Evolutionary conservation across 2,113 vertebrate species (phyloP).

Genomic region (Hemicordylus capensis): DNA sequence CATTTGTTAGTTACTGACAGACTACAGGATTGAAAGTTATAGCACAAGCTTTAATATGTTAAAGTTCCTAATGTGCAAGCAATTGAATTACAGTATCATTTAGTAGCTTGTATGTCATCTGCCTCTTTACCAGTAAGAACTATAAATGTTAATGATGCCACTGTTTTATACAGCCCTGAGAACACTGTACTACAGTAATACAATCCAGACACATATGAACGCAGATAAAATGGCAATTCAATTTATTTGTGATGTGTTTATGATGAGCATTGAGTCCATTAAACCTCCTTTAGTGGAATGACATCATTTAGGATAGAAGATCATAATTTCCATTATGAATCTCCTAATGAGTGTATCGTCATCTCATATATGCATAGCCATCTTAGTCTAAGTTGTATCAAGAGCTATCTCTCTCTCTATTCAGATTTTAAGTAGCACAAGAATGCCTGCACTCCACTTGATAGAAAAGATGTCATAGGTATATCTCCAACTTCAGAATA

Average conservation of each 20-base stretch:
- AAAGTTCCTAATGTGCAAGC: conserved; percentile 60
- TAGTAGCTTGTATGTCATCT: conserved; percentile 31
- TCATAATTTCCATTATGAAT: not conserved
- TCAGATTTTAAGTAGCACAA: conserved; percentile 19
- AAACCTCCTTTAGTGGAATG: not conserved
- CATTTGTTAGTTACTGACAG: conserved; percentile 76
- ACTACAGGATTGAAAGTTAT: conserved; percentile 73
- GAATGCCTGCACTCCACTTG: not conserved
- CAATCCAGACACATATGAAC: conserved; percentile 14
- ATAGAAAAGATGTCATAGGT: not conserved
- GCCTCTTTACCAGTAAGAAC: conserved; percentile 43
- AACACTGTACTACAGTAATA: conserved; percentile 13
- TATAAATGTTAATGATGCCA: conserved; percentile 53
- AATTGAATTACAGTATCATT: conserved; percentile 59
- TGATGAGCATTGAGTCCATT: not conserved
- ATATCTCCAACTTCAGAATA: too few relatives aligned
- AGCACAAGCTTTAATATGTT: conserved; percentile 61
- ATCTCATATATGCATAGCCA: conserved; percentile 19
- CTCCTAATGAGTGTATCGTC: not conserved
- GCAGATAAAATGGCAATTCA: conserved; percentile 28
- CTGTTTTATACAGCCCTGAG: conserved; percentile 50
- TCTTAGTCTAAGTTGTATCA: not conserved
- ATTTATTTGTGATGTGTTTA: conserved; percentile 42
- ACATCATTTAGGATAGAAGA: not conserved
- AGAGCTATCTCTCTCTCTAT: not conserved